These are phyloP conservation scores for Drosophila bunnanda DNA, from an alignment of 2,888 invertebrate genomes.

Conservation along the genomic window DNA sequence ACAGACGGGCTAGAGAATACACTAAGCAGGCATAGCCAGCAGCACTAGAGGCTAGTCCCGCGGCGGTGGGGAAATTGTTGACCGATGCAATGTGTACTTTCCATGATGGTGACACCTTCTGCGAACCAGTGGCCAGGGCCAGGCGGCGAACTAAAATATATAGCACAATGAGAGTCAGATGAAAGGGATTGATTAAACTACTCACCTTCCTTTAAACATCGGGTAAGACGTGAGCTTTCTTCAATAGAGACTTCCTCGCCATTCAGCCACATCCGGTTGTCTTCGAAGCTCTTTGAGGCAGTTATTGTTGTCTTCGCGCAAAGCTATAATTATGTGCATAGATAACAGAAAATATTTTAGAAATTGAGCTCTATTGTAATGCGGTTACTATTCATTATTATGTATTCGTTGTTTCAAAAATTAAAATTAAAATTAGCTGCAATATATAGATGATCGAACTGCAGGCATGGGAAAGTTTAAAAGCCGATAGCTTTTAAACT, in stretches of 20 bases:
- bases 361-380: constrained; percentile 1
- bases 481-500: not conserved
- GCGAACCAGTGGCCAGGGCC: constrained; percentile 66
- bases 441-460: too few species aligned
- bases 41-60: constrained; percentile 98
- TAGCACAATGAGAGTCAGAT: not conserved
- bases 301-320: constrained; percentile 95
- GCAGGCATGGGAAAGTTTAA: not conserved
- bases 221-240: constrained; percentile 90
- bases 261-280: constrained; percentile 95
- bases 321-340: constrained; percentile 86
- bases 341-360: constrained; percentile 9
- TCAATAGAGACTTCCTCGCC: constrained; percentile 91
- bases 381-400: not conserved
- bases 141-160: constrained; percentile 73
- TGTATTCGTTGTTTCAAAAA: not conserved
- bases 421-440: not conserved
- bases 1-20: constrained; percentile 90
- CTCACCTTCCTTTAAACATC: constrained; percentile 90
- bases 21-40: constrained; percentile 98
- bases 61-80: constrained; percentile 99
- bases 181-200: constrained; percentile 76
- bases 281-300: constrained; percentile 89
- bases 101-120: constrained; percentile 86
- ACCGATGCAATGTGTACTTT: constrained; percentile 93